Base-by-base conservation (phyloP, 2,797 vertebrate species). In the Chelon auratus region DNA sequence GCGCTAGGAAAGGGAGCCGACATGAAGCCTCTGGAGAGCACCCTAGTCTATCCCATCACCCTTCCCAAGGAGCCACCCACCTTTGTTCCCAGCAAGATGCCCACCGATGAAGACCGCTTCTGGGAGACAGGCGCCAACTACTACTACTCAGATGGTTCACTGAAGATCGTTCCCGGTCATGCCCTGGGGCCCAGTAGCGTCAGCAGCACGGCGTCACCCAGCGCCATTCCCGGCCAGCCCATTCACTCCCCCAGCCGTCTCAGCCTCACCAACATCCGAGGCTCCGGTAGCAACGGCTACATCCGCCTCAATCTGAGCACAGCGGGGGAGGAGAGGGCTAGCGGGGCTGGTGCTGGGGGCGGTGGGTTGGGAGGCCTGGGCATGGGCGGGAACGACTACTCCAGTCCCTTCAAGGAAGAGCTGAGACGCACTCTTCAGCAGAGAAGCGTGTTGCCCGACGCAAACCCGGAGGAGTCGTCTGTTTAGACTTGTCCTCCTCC, bases 381-480 rank as follows among this genome's bases (percentile, higher is more conserved):
- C 74, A 66, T 93, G 83, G 55, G 82, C 40, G 94, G 94, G 84
- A 94, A 95, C n/a, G 96, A 96, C 73, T 97, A 96, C 53, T 94
- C 95, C 24, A 97, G 97, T 82, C 93, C 95, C 17, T 95, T 99
- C 43, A 97, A 97, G 0, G 97, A 98, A 33, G 97, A 99, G 90
- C 93, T 99, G 81, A 91, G 97, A n/a, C 94, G 96, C 47, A 98
- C 97, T 1, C 94, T 98, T 69, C 97, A 98, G 91, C 97, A 98
- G 90, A 95, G 97, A 33, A 97, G 96, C 59, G 94, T 97, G 5
- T 92, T 99, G 86, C 97, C 97, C 0, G 97, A 99, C 68, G 97
- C 97, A 43, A 99, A 98, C 89, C 97, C 97, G 0, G 97, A 99
- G 94, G 97, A 99, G 93, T 99, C 97, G 0, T 98, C 97, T 0